Evolutionary conservation across 2,888 invertebrate genomes (phyloP).

Genomic region (Caenorhabditis sulstoni): DNA sequence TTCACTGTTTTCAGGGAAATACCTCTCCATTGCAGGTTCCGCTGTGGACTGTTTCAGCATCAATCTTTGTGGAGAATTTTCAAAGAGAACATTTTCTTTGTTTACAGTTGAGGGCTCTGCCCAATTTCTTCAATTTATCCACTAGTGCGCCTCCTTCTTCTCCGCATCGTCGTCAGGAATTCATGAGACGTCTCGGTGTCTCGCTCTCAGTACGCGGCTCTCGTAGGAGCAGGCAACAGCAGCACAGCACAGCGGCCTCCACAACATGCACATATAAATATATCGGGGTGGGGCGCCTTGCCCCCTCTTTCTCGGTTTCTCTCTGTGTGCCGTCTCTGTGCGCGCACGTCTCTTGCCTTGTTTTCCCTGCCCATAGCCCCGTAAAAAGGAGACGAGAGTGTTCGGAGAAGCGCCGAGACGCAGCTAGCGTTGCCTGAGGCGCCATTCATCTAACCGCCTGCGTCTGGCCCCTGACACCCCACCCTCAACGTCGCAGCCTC

Average conservation of each 20-base stretch:
- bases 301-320: conserved; percentile 12
- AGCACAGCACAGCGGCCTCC: conserved; percentile 31
- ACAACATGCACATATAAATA: conserved; percentile 58
- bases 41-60: neutral
- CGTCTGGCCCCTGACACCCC: conserved; percentile 9
- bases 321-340: conserved; percentile 13
- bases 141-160: conserved; percentile 33
- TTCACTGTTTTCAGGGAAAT: neutral
- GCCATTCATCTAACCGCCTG: conserved; percentile 49
- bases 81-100: conserved; percentile 32
- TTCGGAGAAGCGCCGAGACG: conserved; percentile 40
- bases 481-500: conserved; percentile 6
- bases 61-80: neutral
- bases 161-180: conserved; percentile 50
- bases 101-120: conserved; percentile 37
- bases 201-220: conserved; percentile 27
- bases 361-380: conserved; percentile 41
- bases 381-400: conserved; percentile 43
- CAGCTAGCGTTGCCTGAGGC: conserved; percentile 52
- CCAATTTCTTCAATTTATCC: conserved; percentile 56
- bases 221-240: conserved; percentile 16
- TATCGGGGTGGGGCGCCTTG: conserved; percentile 44
- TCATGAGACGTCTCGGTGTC: conserved; percentile 54
- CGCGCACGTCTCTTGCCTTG: conserved; percentile 31
- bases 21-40: neutral